Percentiles rank a stretch among this genome's conserved stretches.
Evolutionary conservation across 2,113 vertebrate genomes (phyloP).

Genomic region (Zeus faber): DNA sequence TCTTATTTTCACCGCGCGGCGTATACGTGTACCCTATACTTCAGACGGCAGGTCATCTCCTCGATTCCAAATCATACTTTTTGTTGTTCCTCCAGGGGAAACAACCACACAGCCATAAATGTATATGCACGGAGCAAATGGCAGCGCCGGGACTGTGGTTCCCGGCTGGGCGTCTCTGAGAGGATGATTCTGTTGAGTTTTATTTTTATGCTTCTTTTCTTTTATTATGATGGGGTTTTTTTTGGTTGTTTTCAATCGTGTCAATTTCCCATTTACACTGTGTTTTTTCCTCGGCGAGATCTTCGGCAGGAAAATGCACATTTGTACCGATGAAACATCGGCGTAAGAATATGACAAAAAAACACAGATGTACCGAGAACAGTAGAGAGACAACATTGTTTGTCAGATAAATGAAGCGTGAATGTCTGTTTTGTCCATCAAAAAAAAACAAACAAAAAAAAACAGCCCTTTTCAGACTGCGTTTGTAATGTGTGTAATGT

Average conservation of each 20-base stretch:
- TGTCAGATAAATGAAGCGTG: no score
- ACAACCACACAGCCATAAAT: slow-evolving; percentile 12
- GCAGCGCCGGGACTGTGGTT: slow-evolving; percentile 23
- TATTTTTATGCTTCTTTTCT: slow-evolving; percentile 21
- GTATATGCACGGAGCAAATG: slow-evolving; percentile 14
- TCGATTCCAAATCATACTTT: slow-evolving; percentile 28
- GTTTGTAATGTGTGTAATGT: no score
- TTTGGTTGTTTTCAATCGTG: no score
- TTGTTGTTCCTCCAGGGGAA: slow-evolving; percentile 17
- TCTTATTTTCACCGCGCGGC: slow-evolving; percentile 38
- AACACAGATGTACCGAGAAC: no score
- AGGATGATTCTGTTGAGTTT: slow-evolving; percentile 24
- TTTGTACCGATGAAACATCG: not conserved
- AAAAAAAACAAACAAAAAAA: no score
- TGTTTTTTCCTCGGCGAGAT: not conserved
- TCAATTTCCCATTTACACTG: no score
- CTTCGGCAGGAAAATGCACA: not conserved
- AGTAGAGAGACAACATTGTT: no score
- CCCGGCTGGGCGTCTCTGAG: slow-evolving; percentile 28
- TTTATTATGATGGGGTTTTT: not conserved
- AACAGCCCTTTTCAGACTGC: no score
- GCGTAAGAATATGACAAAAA: no score
- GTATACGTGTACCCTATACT: slow-evolving; percentile 32
- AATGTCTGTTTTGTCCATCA: no score
- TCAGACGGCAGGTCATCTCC: slow-evolving; percentile 28